Percentiles rank a stretch among this genome's conserved stretches.
phyloP scores from a whole-genome alignment of 1,140 invertebrate genomes.

The Neocloeon triangulifer region DNA sequence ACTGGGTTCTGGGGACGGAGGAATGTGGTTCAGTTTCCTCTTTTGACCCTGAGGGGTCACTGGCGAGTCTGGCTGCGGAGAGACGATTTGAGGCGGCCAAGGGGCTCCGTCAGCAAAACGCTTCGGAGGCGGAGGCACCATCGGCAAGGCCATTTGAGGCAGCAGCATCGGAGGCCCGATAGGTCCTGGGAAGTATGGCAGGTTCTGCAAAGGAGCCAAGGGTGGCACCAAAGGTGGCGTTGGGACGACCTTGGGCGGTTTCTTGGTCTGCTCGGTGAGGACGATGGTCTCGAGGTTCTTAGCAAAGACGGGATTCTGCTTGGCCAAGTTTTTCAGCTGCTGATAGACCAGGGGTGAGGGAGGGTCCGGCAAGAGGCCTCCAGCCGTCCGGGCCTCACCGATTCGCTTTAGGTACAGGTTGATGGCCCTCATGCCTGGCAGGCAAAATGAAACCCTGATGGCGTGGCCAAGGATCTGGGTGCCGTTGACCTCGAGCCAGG shows the following conservation, averaged over 20 bases:
- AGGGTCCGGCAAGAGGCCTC: constrained; percentile 22
- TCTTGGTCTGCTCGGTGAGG: constrained; percentile 16
- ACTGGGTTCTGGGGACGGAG: constrained; percentile 25
- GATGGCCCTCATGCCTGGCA: constrained; percentile 29
- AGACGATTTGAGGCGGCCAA: background rate
- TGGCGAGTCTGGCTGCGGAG: constrained; percentile 5
- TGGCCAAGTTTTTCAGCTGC: constrained; percentile 22
- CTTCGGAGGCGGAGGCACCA: constrained; percentile 5
- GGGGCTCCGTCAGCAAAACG: constrained; percentile 3
- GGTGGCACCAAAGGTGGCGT: background rate
- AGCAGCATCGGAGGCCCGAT: constrained; percentile 3
- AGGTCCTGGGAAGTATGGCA: constrained; percentile 5
- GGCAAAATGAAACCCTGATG: constrained; percentile 28
- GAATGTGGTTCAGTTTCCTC: constrained; percentile 20
- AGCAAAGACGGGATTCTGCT: constrained; percentile 26
- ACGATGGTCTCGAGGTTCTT: constrained; percentile 25
- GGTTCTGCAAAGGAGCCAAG: background rate
- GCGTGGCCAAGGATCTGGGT: constrained; percentile 18
- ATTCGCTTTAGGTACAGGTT: constrained; percentile 26
- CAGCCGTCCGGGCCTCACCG: constrained; percentile 20
- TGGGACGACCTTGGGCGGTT: constrained; percentile 5
- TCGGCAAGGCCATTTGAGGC: constrained; percentile 5
- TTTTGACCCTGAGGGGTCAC: constrained; percentile 22
- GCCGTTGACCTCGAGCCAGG: constrained; percentile 19
- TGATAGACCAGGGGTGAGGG: constrained; percentile 21